phyloP scores from a whole-genome alignment of 2,888 invertebrate genomes.

The Rhorus exstirpatorius region DNA sequence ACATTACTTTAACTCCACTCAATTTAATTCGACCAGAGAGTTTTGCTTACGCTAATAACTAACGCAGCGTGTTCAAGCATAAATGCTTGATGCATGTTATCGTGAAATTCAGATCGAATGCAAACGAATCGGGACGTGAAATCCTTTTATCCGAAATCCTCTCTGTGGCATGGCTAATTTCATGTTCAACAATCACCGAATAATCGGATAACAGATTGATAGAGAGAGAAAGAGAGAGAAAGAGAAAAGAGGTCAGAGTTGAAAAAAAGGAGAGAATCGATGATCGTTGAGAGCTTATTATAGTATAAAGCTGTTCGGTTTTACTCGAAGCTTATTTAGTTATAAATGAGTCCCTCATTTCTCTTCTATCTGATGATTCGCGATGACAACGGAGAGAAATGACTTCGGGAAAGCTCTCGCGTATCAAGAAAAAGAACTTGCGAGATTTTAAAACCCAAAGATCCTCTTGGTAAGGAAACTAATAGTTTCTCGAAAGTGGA shows the following conservation, averaged over 20 bases:
- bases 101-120: conserved; percentile 22
- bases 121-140: conserved; percentile 35
- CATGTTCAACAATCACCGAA: conserved; percentile 30
- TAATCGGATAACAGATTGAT: background rate
- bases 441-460: conserved; percentile 28
- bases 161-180: conserved; percentile 45
- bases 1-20: too few species aligned
- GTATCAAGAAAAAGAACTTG: background rate
- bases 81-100: background rate
- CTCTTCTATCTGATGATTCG: conserved; percentile 2
- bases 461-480: conserved; percentile 30
- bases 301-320: conserved; percentile 7
- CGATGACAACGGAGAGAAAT: conserved; percentile 10
- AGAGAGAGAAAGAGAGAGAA: background rate
- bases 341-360: background rate
- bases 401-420: background rate
- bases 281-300: conserved; percentile 52
- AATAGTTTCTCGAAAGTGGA: conserved; percentile 29
- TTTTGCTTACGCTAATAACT: too few species aligned
- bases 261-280: conserved; percentile 25
- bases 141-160: conserved; percentile 30
- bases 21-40: too few species aligned
- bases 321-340: conserved; percentile 33
- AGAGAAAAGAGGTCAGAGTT: too few species aligned
- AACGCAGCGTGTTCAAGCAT: too few species aligned